A percentile compares a stretch with the other conserved stretches of the same genome.
These are phyloP conservation scores for Rostratula benghalensis DNA, from an alignment of 2,113 vertebrate species.

Conservation along the genomic window DNA sequence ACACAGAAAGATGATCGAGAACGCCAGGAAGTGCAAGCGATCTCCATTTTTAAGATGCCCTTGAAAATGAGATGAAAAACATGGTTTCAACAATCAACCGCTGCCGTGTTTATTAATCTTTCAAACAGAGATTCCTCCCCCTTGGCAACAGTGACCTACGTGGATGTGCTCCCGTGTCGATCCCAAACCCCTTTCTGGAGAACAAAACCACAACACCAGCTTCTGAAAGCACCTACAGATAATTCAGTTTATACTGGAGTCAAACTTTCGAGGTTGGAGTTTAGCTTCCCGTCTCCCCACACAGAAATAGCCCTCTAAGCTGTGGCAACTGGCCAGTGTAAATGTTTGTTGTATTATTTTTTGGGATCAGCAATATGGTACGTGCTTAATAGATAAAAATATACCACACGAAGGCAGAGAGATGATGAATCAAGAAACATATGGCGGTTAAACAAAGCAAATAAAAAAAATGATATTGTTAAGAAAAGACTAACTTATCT, in stretches of 20 bases:
- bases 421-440: neutral
- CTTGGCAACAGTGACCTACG: constrained; percentile 40
- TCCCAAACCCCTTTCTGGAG: neutral
- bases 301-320: neutral
- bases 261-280: neutral
- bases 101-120: constrained; percentile 45
- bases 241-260: neutral
- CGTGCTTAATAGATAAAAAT: neutral
- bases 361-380: neutral
- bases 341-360: neutral
- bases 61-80: constrained; percentile 70
- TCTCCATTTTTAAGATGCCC: constrained; percentile 44
- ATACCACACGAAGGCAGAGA: neutral
- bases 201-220: neutral
- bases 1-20: constrained; percentile 24
- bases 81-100: neutral
- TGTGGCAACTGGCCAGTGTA: neutral
- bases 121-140: constrained; percentile 13
- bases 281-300: neutral
- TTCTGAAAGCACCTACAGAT: neutral
- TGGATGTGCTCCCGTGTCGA: neutral
- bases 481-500: neutral
- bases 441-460: constrained; percentile 1
- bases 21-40: neutral
- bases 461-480: neutral